Percentiles rank a stretch among this genome's conserved stretches.
Evolutionary conservation across 2,113 vertebrate species (phyloP).

Genomic region (Chionis minor): DNA sequence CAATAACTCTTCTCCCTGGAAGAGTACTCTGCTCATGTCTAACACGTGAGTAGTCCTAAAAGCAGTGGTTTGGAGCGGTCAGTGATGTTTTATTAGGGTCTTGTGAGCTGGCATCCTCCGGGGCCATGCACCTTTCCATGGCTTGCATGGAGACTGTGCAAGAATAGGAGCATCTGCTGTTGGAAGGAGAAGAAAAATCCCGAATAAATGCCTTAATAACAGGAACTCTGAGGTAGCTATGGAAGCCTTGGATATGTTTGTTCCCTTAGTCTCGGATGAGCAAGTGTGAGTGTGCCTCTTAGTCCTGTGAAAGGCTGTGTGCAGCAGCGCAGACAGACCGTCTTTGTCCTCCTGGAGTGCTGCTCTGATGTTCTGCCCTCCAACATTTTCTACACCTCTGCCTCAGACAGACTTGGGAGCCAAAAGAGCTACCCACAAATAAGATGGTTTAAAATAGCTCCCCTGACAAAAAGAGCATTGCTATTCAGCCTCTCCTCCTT

Average conservation of each 20-base stretch:
- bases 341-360: background rate
- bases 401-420: conserved; percentile 20
- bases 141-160: background rate
- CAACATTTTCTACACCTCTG: background rate
- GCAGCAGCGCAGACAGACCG: background rate
- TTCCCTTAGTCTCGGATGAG: background rate
- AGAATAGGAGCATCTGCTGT: background rate
- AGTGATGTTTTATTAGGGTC: background rate
- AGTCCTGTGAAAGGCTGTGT: background rate
- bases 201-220: background rate
- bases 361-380: background rate
- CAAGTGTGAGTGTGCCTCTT: background rate
- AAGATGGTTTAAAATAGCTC: conserved; percentile 23
- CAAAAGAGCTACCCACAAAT: conserved; percentile 26
- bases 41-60: background rate
- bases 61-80: background rate
- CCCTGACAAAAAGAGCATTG: background rate
- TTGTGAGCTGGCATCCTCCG: background rate
- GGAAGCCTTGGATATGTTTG: background rate
- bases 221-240: background rate
- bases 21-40: background rate
- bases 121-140: accelerated
- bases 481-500: background rate
- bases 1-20: background rate
- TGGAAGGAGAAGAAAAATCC: background rate